Percentiles rank a stretch among this genome's conserved stretches.
Conservation (phyloP, 1,140 invertebrate species). For the Micrasema minimum region DNA sequence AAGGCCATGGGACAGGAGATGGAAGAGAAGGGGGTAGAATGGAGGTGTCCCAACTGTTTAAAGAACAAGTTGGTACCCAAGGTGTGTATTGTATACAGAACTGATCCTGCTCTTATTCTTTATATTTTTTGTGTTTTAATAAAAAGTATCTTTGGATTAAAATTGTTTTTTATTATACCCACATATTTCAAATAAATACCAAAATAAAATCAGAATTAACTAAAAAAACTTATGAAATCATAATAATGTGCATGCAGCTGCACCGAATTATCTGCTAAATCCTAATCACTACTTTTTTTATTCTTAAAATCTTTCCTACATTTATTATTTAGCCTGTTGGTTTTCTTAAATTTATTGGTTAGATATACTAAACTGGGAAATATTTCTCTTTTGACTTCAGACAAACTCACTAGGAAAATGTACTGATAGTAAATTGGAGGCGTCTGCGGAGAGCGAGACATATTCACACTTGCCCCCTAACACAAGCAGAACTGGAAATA, state of each 20-base stretch:
- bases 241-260: too few species aligned
- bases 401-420: slow-evolving; percentile 39
- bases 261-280: too few species aligned
- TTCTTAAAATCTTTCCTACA: too few species aligned
- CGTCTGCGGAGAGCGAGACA: slow-evolving; percentile 26
- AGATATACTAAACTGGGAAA: slow-evolving; percentile 12
- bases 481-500: slow-evolving; percentile 55
- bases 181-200: too few species aligned
- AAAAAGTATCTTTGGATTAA: slow-evolving; percentile 31
- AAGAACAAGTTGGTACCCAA: slow-evolving; percentile 68
- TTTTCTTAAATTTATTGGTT: background rate
- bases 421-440: slow-evolving; percentile 39
- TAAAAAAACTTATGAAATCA: too few species aligned
- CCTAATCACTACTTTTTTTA: too few species aligned
- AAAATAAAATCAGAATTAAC: too few species aligned
- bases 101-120: slow-evolving; percentile 8
- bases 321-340: too few species aligned
- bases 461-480: slow-evolving; percentile 34
- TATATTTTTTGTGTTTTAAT: slow-evolving; percentile 34
- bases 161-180: slow-evolving; percentile 16
- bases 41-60: slow-evolving; percentile 88
- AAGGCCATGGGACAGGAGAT: slow-evolving; percentile 90
- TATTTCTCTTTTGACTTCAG: slow-evolving; percentile 33
- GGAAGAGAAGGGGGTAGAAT: slow-evolving; percentile 89
- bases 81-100: slow-evolving; percentile 38